phyloP scores from a whole-genome alignment of 2,113 vertebrate species.

The Mesembrinibis cayennensis region DNA sequence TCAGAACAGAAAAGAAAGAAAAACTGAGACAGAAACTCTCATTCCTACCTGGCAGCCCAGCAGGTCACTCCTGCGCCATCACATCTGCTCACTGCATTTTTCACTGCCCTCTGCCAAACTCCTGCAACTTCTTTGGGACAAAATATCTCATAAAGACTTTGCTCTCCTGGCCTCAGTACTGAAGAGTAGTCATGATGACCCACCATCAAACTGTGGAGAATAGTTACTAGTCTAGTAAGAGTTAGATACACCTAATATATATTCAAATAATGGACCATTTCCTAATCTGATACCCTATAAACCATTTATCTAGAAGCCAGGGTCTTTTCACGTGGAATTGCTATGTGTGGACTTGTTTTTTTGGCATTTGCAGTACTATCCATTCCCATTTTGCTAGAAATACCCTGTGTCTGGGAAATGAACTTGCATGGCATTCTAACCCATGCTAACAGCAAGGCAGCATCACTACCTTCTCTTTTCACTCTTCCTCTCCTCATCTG shows the following conservation, averaged over 20 bases:
- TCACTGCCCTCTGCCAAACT: background rate
- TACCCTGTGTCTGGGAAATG: background rate
- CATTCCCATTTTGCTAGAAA: background rate
- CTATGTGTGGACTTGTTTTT: accelerated
- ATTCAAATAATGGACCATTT: background rate
- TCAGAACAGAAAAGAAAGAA: background rate
- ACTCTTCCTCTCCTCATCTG: background rate
- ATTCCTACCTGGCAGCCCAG: background rate
- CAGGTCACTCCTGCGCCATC: background rate
- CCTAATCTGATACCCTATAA: background rate
- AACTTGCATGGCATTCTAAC: background rate
- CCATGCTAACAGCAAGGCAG: background rate
- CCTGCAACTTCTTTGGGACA: background rate
- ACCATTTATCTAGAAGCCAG: background rate
- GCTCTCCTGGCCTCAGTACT: background rate
- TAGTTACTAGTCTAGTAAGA: background rate
- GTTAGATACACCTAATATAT: background rate
- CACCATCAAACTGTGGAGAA: background rate
- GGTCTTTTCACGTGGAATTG: background rate
- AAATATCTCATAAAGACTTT: background rate
- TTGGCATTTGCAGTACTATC: background rate
- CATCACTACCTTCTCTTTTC: background rate
- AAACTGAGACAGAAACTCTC: background rate
- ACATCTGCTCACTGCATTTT: background rate
- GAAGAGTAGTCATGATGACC: background rate